Conservation (phyloP, 2,113 vertebrate genomes). For the Tonatia bakeri region DNA sequence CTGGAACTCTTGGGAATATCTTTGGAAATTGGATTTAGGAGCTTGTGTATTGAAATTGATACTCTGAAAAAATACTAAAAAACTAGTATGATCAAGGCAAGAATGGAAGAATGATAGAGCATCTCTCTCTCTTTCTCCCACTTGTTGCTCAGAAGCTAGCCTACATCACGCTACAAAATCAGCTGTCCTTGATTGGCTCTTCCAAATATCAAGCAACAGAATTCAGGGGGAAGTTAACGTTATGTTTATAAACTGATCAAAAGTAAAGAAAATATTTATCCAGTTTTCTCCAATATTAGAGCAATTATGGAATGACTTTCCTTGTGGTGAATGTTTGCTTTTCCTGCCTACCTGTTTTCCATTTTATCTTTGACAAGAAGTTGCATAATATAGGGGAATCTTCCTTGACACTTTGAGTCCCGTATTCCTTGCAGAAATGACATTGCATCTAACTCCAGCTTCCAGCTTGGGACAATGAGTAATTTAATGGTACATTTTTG, state of each 20-base stretch:
- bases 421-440: neutral
- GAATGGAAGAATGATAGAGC: neutral
- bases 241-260: neutral
- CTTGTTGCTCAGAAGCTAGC: neutral
- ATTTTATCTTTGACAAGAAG: neutral
- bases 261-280: neutral
- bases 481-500: neutral
- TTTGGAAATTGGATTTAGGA: neutral
- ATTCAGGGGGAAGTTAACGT: neutral
- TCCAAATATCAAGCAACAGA: neutral
- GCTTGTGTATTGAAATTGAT: neutral
- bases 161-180: neutral
- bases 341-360: neutral
- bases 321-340: neutral
- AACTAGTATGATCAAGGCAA: neutral
- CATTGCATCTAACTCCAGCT: neutral
- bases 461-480: too few species aligned
- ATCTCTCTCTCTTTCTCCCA: neutral
- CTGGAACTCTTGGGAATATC: neutral
- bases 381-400: neutral
- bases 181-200: neutral
- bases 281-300: neutral
- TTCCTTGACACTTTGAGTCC: rapidly evolving
- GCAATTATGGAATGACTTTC: neutral
- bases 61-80: neutral